Evolutionary conservation across 1,140 invertebrate species (phyloP).

Genomic region (Drosophila mayri): DNA sequence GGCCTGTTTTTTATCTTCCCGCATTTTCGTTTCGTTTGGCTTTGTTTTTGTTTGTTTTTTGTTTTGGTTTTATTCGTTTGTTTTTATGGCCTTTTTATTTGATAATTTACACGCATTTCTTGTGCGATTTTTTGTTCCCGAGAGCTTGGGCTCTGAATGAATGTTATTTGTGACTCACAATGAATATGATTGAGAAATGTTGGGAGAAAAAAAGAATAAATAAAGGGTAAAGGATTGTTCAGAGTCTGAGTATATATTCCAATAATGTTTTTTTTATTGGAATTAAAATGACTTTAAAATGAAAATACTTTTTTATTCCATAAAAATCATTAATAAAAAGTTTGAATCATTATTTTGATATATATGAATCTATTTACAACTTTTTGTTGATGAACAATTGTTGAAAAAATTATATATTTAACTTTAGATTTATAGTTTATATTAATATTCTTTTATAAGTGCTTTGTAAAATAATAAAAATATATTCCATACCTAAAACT

Average conservation of each 20-base stretch:
- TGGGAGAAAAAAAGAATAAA: neutral
- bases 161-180: constrained; percentile 55
- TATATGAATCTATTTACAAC: neutral
- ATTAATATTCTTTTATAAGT: neutral
- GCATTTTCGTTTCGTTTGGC: constrained; percentile 30
- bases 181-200: neutral
- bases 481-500: neutral
- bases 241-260: neutral
- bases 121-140: constrained; percentile 40
- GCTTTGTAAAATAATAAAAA: neutral
- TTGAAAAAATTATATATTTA: neutral
- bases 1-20: constrained; percentile 60
- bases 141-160: constrained; percentile 32
- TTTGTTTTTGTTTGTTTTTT: constrained; percentile 25
- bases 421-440: neutral
- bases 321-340: neutral
- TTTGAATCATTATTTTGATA: neutral
- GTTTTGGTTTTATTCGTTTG: constrained; percentile 30
- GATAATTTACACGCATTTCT: constrained; percentile 64
- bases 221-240: constrained; percentile 10
- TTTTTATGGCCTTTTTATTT: constrained; percentile 72
- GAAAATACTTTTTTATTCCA: too few species aligned
- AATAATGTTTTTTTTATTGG: neutral
- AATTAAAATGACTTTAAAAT: neutral
- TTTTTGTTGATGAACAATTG: neutral